phyloP scores from a whole-genome alignment of 1,140 invertebrate genomes.

The Drusus annulatus region DNA sequence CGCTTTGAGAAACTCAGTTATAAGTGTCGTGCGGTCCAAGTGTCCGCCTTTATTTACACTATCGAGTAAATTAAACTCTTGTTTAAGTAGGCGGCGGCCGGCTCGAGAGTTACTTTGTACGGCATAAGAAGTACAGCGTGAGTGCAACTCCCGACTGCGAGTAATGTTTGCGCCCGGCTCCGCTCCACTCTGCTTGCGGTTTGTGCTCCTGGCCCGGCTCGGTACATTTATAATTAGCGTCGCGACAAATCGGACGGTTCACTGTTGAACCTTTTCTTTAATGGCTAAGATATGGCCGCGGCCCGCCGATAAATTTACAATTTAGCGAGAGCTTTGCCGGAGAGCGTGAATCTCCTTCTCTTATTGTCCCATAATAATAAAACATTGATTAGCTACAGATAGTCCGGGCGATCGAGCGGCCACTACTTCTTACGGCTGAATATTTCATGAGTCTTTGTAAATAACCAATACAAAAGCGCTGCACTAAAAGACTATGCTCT shows the following conservation, averaged over 20 bases:
- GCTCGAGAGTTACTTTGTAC: slow-evolving; percentile 69
- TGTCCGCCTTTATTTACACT: slow-evolving; percentile 72
- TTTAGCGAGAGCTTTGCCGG: slow-evolving; percentile 41
- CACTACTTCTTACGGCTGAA: slow-evolving; percentile 47
- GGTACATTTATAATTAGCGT: slow-evolving; percentile 46
- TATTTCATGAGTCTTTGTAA: slow-evolving; percentile 56
- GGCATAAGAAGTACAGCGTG: slow-evolving; percentile 73
- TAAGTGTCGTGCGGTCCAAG: slow-evolving; percentile 60
- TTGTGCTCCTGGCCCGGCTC: neutral
- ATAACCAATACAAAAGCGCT: slow-evolving; percentile 49
- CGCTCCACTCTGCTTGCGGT: slow-evolving; percentile 4
- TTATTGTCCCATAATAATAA: slow-evolving; percentile 53
- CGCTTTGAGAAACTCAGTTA: slow-evolving; percentile 57
- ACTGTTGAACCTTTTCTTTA: slow-evolving; percentile 40
- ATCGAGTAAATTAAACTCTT: slow-evolving; percentile 73
- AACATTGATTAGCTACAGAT: slow-evolving; percentile 59
- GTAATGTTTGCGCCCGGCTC: slow-evolving; percentile 64
- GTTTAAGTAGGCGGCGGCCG: slow-evolving; percentile 65
- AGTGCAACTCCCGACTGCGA: slow-evolving; percentile 63
- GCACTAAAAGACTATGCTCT: slow-evolving; percentile 50
- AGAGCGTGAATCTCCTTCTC: slow-evolving; percentile 37
- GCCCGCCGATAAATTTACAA: slow-evolving; percentile 54
- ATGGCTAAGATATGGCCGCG: slow-evolving; percentile 41
- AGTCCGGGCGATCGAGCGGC: slow-evolving; percentile 25
- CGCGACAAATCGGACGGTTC: slow-evolving; percentile 24